phyloP scores from a whole-genome alignment of 1,140 invertebrate genomes.

The Leucophenga varia region DNA sequence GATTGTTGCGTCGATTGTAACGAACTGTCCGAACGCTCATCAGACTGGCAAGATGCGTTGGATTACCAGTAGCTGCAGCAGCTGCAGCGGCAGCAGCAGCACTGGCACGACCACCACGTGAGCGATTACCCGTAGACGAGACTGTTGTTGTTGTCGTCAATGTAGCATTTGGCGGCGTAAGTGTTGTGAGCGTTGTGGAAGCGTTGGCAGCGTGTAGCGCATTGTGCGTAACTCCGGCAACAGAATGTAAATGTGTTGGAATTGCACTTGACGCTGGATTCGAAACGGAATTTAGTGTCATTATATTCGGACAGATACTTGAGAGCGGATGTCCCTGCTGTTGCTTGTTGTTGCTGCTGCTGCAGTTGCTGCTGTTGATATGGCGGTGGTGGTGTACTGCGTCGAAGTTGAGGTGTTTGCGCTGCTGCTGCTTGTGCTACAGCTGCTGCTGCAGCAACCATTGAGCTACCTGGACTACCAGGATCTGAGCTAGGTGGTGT shows the following conservation, averaged over 20 bases:
- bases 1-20: slow-evolving; percentile 94
- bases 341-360: slow-evolving; percentile 26
- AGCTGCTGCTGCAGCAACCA: slow-evolving; percentile 56
- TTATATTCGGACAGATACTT: slow-evolving; percentile 31
- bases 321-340: slow-evolving; percentile 35
- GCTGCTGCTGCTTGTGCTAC: slow-evolving; percentile 52
- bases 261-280: too few species aligned
- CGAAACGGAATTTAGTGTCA: slow-evolving; percentile 25
- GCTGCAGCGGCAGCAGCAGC: slow-evolving; percentile 42
- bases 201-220: slow-evolving; percentile 29
- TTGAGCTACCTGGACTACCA: slow-evolving; percentile 68
- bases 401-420: slow-evolving; percentile 46
- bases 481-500: slow-evolving; percentile 82
- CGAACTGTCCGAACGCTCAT: slow-evolving; percentile 54
- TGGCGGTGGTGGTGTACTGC: slow-evolving; percentile 56
- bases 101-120: slow-evolving; percentile 19
- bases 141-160: slow-evolving; percentile 13
- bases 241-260: too few species aligned
- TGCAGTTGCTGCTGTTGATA: slow-evolving; percentile 46
- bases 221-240: neutral
- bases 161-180: slow-evolving; percentile 33
- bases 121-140: slow-evolving; percentile 13
- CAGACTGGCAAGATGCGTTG: slow-evolving; percentile 45
- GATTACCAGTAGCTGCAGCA: slow-evolving; percentile 35
- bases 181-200: slow-evolving; percentile 35